Percentiles rank a stretch among this genome's conserved stretches.
Conservation (phyloP, 1,140 invertebrate genomes). For the Samia ricini region DNA sequence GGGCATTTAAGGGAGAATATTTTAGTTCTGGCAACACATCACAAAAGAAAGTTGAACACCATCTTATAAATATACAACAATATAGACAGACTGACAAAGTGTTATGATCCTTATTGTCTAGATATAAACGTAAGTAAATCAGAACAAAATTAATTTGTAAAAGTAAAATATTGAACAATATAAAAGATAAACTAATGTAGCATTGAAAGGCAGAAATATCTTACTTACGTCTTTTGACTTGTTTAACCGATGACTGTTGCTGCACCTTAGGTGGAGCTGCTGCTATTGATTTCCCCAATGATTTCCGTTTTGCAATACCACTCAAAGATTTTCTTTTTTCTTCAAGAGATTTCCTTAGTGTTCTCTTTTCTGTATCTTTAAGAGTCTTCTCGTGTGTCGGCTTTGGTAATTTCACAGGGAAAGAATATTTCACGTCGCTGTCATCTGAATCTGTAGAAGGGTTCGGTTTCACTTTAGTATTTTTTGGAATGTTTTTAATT, state of each 20-base stretch:
- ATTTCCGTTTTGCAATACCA: constrained; percentile 57
- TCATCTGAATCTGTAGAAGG: constrained; percentile 62
- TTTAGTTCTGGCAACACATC: no score
- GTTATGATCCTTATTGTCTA: no score
- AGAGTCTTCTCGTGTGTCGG: background rate
- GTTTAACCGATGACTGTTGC: constrained; percentile 34
- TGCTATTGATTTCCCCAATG: constrained; percentile 39
- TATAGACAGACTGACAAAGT: no score
- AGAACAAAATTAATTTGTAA: no score
- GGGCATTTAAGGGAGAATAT: no score
- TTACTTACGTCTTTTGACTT: constrained; percentile 61
- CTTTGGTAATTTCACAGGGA: constrained; percentile 32
- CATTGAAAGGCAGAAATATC: no score
- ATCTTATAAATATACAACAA: no score
- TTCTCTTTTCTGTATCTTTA: constrained; percentile 21
- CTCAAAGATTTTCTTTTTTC: constrained; percentile 57
- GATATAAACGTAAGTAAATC: no score
- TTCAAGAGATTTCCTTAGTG: constrained; percentile 36
- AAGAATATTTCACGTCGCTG: constrained; percentile 68
- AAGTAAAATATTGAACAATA: no score
- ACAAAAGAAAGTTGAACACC: no score
- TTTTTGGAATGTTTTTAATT: constrained; percentile 23
- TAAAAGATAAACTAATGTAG: no score
- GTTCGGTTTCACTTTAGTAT: constrained; percentile 26
- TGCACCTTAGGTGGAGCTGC: constrained; percentile 32